These are phyloP conservation scores for Semibalanus balanoides DNA, from an alignment of 1,140 invertebrate genomes.

Conservation along the genomic window DNA sequence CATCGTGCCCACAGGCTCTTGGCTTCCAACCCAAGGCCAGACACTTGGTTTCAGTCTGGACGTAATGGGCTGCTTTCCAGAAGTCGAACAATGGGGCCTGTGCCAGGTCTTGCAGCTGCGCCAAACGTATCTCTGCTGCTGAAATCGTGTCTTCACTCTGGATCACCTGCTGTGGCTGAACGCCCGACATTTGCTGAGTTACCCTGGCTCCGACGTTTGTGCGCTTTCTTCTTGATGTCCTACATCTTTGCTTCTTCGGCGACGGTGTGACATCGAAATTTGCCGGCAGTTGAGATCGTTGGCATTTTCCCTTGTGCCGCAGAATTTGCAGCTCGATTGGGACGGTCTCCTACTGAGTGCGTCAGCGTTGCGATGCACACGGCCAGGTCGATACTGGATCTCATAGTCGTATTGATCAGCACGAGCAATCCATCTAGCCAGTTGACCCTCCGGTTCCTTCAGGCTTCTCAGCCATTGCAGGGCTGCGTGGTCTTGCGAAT, in stretches of 20 bases:
- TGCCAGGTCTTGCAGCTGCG: background rate
- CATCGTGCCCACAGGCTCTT: conserved; percentile 30
- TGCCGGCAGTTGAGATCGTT: too few species aligned
- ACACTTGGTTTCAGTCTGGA: conserved; percentile 24
- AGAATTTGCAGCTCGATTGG: background rate
- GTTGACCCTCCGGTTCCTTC: conserved; percentile 10
- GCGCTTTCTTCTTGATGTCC: too few species aligned
- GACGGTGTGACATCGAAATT: too few species aligned
- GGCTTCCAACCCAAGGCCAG: conserved; percentile 44
- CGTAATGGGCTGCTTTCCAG: background rate
- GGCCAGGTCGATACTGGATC: conserved; percentile 13
- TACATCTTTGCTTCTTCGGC: too few species aligned
- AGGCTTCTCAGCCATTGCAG: conserved; percentile 6
- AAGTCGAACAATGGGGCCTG: background rate
- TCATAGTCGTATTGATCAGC: conserved; percentile 11
- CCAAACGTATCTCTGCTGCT: background rate
- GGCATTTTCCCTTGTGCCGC: background rate
- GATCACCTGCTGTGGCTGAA: too few species aligned
- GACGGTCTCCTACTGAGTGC: background rate
- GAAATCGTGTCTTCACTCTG: background rate
- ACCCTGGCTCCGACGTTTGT: too few species aligned
- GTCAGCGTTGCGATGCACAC: background rate
- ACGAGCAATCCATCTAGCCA: conserved; percentile 14
- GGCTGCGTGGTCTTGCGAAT: background rate
- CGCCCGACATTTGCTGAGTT: too few species aligned